These are phyloP conservation scores for Galaxias olidus DNA, from an alignment of 2,797 vertebrate genomes.

Conservation along the genomic window DNA sequence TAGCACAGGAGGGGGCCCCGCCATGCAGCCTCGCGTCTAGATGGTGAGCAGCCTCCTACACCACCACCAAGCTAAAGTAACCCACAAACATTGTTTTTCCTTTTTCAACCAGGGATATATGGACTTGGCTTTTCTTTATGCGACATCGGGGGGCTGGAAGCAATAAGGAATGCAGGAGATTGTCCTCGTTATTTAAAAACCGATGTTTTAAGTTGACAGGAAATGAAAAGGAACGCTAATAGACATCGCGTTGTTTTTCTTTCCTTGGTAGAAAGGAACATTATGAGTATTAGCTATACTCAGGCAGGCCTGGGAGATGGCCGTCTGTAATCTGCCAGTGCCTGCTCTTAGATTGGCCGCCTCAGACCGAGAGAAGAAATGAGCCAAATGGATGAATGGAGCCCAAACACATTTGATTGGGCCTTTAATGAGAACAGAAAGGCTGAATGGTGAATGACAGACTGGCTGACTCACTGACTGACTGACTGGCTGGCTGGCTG, in stretches of 20 bases:
- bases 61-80: too few species aligned
- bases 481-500: neutral
- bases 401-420: slow-evolving; percentile 49
- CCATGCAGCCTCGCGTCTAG: too few species aligned
- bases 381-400: slow-evolving; percentile 16
- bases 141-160: slow-evolving; percentile 37
- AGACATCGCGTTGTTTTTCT: slow-evolving; percentile 19
- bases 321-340: slow-evolving; percentile 11
- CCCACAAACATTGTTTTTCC: too few species aligned
- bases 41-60: too few species aligned
- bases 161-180: slow-evolving; percentile 31
- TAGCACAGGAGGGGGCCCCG: too few species aligned
- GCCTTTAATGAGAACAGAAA: slow-evolving; percentile 47
- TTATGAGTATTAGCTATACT: slow-evolving; percentile 30
- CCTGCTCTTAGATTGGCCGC: slow-evolving; percentile 44
- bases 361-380: slow-evolving; percentile 31
- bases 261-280: slow-evolving; percentile 24
- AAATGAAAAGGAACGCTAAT: slow-evolving; percentile 39
- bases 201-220: slow-evolving; percentile 38
- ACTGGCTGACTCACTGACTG: slow-evolving; percentile 7
- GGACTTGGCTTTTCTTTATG: slow-evolving; percentile 3
- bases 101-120: too few species aligned
- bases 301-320: slow-evolving; percentile 9
- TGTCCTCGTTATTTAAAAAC: slow-evolving; percentile 44
- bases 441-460: slow-evolving; percentile 10